Conservation (phyloP, 2,113 vertebrate genomes). For the Elephantulus edwardii region DNA sequence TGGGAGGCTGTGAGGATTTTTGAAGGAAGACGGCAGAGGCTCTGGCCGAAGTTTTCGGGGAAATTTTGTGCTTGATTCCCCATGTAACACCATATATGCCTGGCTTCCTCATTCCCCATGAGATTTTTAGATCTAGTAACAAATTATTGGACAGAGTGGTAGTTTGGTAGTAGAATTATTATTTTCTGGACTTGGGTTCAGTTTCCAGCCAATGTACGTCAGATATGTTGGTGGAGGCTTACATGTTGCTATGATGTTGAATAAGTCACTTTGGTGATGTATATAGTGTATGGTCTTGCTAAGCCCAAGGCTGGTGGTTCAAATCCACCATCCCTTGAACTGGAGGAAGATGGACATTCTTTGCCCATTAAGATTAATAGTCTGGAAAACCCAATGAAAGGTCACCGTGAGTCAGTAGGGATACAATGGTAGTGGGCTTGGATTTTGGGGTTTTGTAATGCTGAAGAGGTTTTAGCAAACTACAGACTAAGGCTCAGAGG, state of each 20-base stretch:
- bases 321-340: no score
- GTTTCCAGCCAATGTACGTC: neutral
- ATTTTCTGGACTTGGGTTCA: neutral
- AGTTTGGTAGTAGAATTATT: neutral
- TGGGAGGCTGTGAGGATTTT: neutral
- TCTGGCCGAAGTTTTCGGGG: neutral
- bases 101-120: neutral
- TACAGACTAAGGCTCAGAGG: neutral
- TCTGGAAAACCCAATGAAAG: no score
- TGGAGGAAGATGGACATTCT: no score
- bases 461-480: neutral
- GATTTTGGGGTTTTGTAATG: no score
- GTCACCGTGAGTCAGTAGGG: no score
- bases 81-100: neutral
- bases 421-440: no score
- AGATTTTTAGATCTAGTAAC: neutral
- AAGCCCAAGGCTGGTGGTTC: no score
- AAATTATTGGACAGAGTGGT: neutral
- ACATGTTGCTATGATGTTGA: neutral
- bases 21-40: neutral
- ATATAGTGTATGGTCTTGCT: no score
- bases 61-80: neutral
- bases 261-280: no score
- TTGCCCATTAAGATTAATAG: no score
- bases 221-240: neutral